A percentile compares a stretch with the other conserved stretches of the same genome.
phyloP scores from a whole-genome alignment of 2,888 invertebrate species.

The Machimus atricapillus region DNA sequence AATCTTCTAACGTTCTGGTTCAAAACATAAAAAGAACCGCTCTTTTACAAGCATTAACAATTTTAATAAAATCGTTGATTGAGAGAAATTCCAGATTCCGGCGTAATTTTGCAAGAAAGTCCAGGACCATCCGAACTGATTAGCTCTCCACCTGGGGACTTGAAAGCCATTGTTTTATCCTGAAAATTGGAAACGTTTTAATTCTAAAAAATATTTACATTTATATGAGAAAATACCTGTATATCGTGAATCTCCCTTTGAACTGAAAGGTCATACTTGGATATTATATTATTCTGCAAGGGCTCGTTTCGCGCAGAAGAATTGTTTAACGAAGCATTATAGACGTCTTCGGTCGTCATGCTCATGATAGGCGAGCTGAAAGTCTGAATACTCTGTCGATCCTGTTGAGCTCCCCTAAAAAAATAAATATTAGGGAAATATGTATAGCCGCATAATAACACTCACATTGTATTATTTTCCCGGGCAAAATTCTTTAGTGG shows the following conservation, averaged over 20 bases:
- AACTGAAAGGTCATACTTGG: no score
- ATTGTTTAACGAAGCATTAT: no score
- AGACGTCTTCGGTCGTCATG: not conserved
- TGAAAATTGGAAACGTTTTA: not conserved
- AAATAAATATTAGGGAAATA: not conserved
- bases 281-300: no score
- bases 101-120: constrained; percentile 51
- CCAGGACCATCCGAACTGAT: no score
- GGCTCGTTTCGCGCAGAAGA: no score
- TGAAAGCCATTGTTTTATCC: constrained; percentile 50
- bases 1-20: not conserved
- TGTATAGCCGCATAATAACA: constrained; percentile 33
- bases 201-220: not conserved
- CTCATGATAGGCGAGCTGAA: not conserved
- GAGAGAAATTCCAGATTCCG: constrained; percentile 51
- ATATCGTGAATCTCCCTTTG: no score
- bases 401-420: constrained; percentile 49
- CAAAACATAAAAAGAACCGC: not conserved
- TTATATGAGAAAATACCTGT: constrained; percentile 52
- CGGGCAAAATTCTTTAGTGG: not conserved
- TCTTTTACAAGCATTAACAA: no score
- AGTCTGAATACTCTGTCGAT: constrained; percentile 27
- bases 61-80: constrained; percentile 54
- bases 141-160: constrained; percentile 53
- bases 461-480: not conserved